Evolutionary conservation across 2,113 vertebrate genomes (phyloP), one percentile per base, ranked within the genome.

Genomic region (Orthochromis indermauri): DNA sequence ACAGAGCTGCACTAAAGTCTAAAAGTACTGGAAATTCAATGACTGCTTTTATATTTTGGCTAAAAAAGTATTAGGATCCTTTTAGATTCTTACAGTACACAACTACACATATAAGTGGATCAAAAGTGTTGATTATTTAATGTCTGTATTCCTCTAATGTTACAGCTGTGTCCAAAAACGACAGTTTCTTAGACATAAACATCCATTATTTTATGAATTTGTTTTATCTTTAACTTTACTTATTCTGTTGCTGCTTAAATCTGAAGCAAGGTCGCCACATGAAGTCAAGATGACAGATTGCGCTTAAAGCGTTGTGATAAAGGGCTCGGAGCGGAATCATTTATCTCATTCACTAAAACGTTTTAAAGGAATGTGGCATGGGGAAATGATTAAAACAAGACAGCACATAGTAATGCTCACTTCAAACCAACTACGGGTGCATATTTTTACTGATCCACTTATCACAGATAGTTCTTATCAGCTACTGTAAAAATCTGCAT

Each of bases 281-380:
- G 19, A 59, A 26, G 55, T n/a, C 80, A 40, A 82, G 71, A 12
- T 24, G 82, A 68, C 68, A 78, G 51, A 80, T 26, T 4, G 53
- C 3, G 6, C 10, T 59, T 80, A 17, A 86, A 55, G 37, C 4
- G 10, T 21, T 81, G 47, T 9, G 16, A n/a, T 76, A 1, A 79
- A 80, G 33, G 11, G 1, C 21, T 86, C 12, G 1, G 10, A 88
- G 14, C 2, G 31, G 11, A 89, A 71, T 26, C 54, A 51, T 71
- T 80, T 5, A n/a, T 12, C 37, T 28, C 1, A 1, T n/a, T 86
- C 19, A 66, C 16, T 19, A 17, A 54, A 73, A 63, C 2, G 17
- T 28, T 11, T 28, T 33, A 55, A 81, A 47, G 33, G 9, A 35
- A 61, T n/a, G 16, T 1, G 11, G 16, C 24, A 31, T 40, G 12